Evolutionary conservation across 2,797 vertebrate species (phyloP), one percentile per base, ranked within the genome.

Genomic region (Artibeus jamaicensis): DNA sequence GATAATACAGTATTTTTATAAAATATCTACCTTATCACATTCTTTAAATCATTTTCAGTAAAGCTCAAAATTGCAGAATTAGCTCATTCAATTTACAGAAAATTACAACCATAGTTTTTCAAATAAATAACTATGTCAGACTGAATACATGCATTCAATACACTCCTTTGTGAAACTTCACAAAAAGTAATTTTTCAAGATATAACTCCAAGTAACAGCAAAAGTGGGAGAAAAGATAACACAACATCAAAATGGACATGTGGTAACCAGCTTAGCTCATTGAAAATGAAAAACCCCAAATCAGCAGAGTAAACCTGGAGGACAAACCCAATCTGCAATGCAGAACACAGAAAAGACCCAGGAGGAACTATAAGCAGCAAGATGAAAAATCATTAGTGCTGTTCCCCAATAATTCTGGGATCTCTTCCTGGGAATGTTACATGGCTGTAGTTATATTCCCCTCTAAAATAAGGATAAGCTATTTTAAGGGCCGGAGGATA

Each of bases 1-100:
- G 32, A 39, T 50, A 73, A 79, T 44, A 70, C 14, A 93, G 57
- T 68, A 77, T 53, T 82, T 90, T 86, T 70, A 73, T 29, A 68
- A 94, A 95, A 85, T 59, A 91, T 65, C 32, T 79, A 59, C 44
- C 16, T 70, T 65, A 70, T 18, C 9, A 67, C 1, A 3, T 62
- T 94, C n/a, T 89, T 89, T 71, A 89, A 91, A 34, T 42, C 37
- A 89, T 93, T 95, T 95, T 74, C 39, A 57, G 34, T 62, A 62
- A 84, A 39, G 67, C n/a, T 73, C 24, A 44, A 46, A 86, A 37
- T 44, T 89, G 3, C 9, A 55, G 32, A 95, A 93, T 84, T 71
- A 73, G 68, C 55, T 89, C 53, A 42, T 90, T 95, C 12, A n/a
- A 32, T 79, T 82, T 22, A 82, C 6, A 74, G 57, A 85, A 94